Base-by-base conservation (phyloP, 2,888 invertebrate species). In the Volucella zonaria region DNA sequence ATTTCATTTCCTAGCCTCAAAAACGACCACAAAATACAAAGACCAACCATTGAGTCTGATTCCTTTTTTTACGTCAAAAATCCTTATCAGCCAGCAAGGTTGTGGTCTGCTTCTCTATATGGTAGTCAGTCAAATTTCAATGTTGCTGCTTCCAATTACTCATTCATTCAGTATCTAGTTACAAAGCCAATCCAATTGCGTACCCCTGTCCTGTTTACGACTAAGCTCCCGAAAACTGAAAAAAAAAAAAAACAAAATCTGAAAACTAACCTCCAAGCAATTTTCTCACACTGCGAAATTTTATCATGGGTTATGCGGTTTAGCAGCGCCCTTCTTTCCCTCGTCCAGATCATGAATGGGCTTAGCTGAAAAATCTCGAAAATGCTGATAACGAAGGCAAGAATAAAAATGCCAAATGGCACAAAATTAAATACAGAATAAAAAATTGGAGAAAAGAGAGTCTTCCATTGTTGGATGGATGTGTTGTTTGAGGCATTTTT, bases 281-380 rank as follows among this genome's bases (percentile, higher is more conserved):
- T 67, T 82, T 78, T 82, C 82, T 74, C 82, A 82, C 82, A 82
- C 74, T 75, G 73, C 42, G 78, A 78, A 78, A 75, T 64, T 74
- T 64, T 78, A 82, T 82, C 78, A 45, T 67, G 40, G 10, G 45
- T 62, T 47, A 56, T 67, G 76, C 15, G 76, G 66, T 68, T 75
- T 51, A 68, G 31, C 31, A 56, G 23, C 42, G 59, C 31, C 42
- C 1, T 42, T 67, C 43, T 18, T 49, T 31, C 42, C 18, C 15
- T 8, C 14, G n/a, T n/a, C 38, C 45, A 31, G 31, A 31, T 31
- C 31, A 31, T 31, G 31, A 31, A 31, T 31, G 31, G 31, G 47
- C 31, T 40, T 12, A 54, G 47, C 66, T 64, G 45, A 74, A 70
- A 47, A 71, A 77, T 73, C 67, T 62, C 43, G 47, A 77, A 81